phyloP scores from a whole-genome alignment of 2,113 vertebrate genomes.

The Mobula birostris region DNA sequence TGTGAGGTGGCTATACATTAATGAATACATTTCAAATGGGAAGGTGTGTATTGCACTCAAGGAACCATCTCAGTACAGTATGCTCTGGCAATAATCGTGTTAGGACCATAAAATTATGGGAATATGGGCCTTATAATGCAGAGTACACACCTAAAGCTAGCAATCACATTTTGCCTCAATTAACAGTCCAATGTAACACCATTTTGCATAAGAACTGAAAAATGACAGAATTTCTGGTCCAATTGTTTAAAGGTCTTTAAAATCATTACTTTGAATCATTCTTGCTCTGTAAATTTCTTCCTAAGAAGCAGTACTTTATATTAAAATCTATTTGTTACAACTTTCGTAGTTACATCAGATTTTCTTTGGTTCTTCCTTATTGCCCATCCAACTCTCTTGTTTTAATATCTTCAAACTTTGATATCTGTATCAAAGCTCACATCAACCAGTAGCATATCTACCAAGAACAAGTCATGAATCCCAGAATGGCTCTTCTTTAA shows the following conservation, averaged over 20 bases:
- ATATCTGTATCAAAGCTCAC: neutral
- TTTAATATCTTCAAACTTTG: neutral
- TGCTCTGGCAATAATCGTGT: too few species aligned
- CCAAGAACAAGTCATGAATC: neutral
- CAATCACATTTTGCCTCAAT: too few species aligned
- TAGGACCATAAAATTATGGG: too few species aligned
- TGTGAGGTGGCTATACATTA: too few species aligned
- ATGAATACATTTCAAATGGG: too few species aligned
- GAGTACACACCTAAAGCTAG: too few species aligned
- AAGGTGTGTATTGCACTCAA: too few species aligned
- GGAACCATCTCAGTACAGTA: too few species aligned
- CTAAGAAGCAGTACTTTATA: neutral
- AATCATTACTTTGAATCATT: neutral
- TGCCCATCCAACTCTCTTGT: neutral
- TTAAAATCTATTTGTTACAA: neutral
- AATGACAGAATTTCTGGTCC: too few species aligned
- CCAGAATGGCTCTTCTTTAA: neutral
- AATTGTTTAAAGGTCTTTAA: neutral
- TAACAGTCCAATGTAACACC: too few species aligned
- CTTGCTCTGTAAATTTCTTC: neutral
- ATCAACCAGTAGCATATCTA: neutral
- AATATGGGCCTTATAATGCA: too few species aligned
- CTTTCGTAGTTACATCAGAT: neutral
- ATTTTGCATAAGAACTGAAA: too few species aligned
- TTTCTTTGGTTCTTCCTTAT: neutral